A percentile compares a stretch with the other conserved stretches of the same genome.
Conservation (phyloP, 2,888 invertebrate species). For the Schrankia costaestrigalis region DNA sequence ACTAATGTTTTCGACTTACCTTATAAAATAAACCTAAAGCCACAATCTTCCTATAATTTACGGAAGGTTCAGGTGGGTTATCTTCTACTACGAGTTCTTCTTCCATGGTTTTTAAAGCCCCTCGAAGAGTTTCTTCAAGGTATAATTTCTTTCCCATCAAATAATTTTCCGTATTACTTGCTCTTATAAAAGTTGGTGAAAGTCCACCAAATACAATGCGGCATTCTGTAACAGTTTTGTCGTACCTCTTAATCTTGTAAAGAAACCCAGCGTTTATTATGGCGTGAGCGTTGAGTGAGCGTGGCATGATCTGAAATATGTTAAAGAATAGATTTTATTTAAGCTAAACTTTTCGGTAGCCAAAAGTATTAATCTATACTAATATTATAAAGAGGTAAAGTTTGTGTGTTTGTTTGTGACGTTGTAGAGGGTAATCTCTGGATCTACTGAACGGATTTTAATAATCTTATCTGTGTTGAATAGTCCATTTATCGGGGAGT, state of each 20-base stretch:
- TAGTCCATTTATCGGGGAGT: no score
- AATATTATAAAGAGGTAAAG: no score
- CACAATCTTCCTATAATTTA: slow-evolving; percentile 78
- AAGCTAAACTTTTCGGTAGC: neutral
- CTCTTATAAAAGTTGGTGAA: slow-evolving; percentile 61
- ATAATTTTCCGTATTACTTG: slow-evolving; percentile 72
- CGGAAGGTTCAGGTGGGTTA: slow-evolving; percentile 75
- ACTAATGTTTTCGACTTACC: slow-evolving; percentile 63
- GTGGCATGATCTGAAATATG: slow-evolving; percentile 83
- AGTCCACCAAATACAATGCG: slow-evolving; percentile 81
- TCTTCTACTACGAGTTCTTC: slow-evolving; percentile 45
- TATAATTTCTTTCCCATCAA: slow-evolving; percentile 62
- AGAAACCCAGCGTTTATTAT: slow-evolving; percentile 87
- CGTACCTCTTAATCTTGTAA: slow-evolving; percentile 45
- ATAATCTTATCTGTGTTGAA: no score
- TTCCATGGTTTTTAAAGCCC: slow-evolving; percentile 40
- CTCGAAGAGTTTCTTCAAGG: slow-evolving; percentile 61
- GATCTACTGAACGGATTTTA: no score
- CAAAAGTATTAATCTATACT: no score
- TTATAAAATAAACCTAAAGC: slow-evolving; percentile 83
- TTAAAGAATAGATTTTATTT: neutral
- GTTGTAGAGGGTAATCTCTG: no score
- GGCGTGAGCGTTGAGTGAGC: slow-evolving; percentile 87
- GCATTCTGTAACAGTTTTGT: slow-evolving; percentile 47
- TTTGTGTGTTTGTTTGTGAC: no score